Base-by-base conservation (phyloP, 2,113 vertebrate genomes). In the Prietella phreatophila region DNA sequence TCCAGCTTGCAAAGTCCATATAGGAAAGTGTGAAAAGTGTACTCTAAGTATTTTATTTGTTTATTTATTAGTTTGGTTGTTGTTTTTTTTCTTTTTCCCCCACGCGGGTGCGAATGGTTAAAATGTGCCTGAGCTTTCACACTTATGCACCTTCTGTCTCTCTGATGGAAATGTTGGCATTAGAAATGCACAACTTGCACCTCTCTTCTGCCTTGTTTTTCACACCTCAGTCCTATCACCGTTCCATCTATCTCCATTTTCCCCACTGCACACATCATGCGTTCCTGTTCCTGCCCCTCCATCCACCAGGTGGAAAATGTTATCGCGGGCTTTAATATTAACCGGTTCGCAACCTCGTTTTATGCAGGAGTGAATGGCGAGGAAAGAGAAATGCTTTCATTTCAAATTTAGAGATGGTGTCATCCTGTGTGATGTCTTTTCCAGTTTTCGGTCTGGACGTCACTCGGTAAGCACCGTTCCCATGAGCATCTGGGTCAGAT, bases 401-500 rank as follows among this genome's bases (percentile, higher is more conserved):
- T 83, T 84, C 60, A 84, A 55, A 78, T 76, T 78, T 87, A 83
- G 81, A 83, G 19, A 56, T 27, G 25, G 79, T 42, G 61, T 82
- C 79, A 82, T 55, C 63, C 80, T 33, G 80, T 60, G 60, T 84
- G 84, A 79, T 71, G 73, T 69, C 85, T 88, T 80, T 79, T 76
- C 83, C 84, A 86, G 87, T 33, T 42, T 88, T 83, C 20, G 47
- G 86, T 76, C 58, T 36, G 63, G 39, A 65, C 71, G 82, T 90
- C 85, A 89, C 76, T 85, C 84, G 33, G 80, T 75, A 36, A 50
- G 39, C 80, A 13, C 2, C 53, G 5, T 86, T 88, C 85, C 89
- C 87, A 86, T 88, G 85, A 82, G 85, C 85, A 79, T 82, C 88
- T 85, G 85, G 85, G 65, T 83, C 86, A 86, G 89, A 90, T 90